Conservation (phyloP, 53 echinoderm and acorn worm genomes). For the Luidia sarsii region DNA sequence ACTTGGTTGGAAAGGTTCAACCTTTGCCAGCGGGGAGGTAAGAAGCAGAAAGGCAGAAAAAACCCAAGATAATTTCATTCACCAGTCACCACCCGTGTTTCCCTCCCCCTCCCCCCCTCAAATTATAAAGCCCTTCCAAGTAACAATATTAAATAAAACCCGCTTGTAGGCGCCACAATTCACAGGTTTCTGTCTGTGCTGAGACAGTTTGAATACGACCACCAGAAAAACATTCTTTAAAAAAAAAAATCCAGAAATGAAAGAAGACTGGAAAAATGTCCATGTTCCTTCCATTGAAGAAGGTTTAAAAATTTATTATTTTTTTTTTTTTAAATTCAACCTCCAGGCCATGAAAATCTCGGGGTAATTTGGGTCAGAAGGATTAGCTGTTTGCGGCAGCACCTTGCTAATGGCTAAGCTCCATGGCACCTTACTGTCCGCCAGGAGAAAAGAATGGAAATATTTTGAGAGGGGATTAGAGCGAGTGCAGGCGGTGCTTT, state of each 20-base stretch:
- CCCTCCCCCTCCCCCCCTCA: not conserved
- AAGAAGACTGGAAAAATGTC: no score
- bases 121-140: constrained; percentile 13
- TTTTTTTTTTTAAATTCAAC: no score
- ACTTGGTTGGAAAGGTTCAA: constrained; percentile 36
- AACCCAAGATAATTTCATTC: no score
- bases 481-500: not conserved
- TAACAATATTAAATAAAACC: constrained; percentile 16
- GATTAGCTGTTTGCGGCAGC: not conserved
- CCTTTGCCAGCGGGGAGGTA: constrained; percentile 25
- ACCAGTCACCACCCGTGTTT: no score
- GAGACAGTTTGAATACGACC: constrained; percentile 35
- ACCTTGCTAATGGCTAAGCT: constrained; percentile 18
- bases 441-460: constrained; percentile 39
- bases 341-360: constrained; percentile 6
- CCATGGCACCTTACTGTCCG: constrained; percentile 40
- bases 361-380: constrained; percentile 43
- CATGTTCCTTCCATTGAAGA: no score
- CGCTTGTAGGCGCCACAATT: constrained; percentile 1
- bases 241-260: not conserved
- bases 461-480: constrained; percentile 38
- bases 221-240: not conserved
- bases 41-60: not conserved
- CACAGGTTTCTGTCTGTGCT: not conserved
- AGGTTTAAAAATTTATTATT: no score